These are phyloP conservation scores for Macrosiphum euphorbiae DNA, from an alignment of 2,888 invertebrate species.

Conservation along the genomic window DNA sequence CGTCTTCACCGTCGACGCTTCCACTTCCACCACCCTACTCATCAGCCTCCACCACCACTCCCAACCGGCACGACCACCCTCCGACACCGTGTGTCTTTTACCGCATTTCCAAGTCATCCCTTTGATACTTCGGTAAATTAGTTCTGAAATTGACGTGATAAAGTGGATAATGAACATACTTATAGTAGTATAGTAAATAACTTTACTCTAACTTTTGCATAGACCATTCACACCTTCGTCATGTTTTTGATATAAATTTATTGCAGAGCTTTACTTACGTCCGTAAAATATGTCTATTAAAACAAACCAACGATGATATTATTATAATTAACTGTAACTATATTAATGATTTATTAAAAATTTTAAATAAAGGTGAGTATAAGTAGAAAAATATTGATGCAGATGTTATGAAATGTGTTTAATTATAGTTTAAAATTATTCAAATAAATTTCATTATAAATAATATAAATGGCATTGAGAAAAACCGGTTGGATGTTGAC, in stretches of 20 bases:
- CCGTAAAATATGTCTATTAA: not conserved
- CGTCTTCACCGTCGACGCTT: not conserved
- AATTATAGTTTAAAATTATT: not conserved
- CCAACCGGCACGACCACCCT: not conserved
- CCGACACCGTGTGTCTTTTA: not conserved
- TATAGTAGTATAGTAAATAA: slow-evolving; percentile 19
- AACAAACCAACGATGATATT: not conserved
- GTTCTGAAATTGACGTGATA: slow-evolving; percentile 58
- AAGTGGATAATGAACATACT: slow-evolving; percentile 45
- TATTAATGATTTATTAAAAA: not conserved
- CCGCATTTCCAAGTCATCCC: slow-evolving; percentile 3
- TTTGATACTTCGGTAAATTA: slow-evolving; percentile 55
- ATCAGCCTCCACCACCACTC: not conserved
- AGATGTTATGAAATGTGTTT: not conserved
- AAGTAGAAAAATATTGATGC: not conserved
- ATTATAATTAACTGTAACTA: not conserved
- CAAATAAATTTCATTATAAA: not conserved
- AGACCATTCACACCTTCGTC: not conserved
- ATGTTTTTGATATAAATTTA: not conserved
- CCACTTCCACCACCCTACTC: not conserved
- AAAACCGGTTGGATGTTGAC: not conserved
- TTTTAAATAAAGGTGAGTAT: not conserved
- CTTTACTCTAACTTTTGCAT: not conserved
- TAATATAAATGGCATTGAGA: not conserved
- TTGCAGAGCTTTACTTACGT: not conserved